Percentiles rank a stretch among this genome's conserved stretches.
These are phyloP conservation scores for Meloidogyne floridensis DNA, from an alignment of 1,140 invertebrate genomes.

Conservation along the genomic window DNA sequence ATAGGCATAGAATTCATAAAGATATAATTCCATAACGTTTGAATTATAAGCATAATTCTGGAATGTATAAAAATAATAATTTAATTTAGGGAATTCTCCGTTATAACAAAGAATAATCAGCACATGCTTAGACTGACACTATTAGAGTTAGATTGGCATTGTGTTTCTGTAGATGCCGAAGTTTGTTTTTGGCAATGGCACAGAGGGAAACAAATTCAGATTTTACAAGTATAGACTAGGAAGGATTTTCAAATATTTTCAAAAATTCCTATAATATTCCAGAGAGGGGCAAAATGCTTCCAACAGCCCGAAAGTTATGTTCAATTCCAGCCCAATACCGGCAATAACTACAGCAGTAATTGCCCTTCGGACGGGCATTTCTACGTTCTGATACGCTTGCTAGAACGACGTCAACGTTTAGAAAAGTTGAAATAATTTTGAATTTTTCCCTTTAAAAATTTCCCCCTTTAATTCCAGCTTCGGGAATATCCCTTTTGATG, in stretches of 20 bases:
- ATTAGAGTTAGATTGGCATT: conserved; percentile 19
- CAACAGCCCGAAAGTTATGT: conserved; percentile 4
- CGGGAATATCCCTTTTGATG: not conserved
- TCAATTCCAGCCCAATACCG: conserved; percentile 7
- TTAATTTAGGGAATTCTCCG: conserved; percentile 20
- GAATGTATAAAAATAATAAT: not conserved
- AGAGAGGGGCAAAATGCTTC: conserved; percentile 24
- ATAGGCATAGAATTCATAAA: too few species aligned
- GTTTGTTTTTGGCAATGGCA: conserved; percentile 26
- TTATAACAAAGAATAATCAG: not conserved
- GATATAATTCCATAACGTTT: too few species aligned
- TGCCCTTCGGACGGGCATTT: conserved; percentile 20
- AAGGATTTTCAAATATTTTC: not conserved
- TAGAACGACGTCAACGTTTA: conserved; percentile 6
- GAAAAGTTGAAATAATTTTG: not conserved
- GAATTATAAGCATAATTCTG: too few species aligned
- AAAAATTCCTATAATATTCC: not conserved
- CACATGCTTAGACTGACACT: conserved; percentile 6
- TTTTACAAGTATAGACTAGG: conserved; percentile 7
- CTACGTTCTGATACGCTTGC: conserved; percentile 19
- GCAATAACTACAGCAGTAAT: not conserved
- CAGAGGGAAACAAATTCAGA: conserved; percentile 22
- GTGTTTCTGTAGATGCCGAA: conserved; percentile 17
- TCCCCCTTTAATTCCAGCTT: not conserved
- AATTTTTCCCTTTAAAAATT: not conserved